These are phyloP conservation scores for Ectropis grisescens DNA, from an alignment of 1,140 invertebrate genomes.

Conservation along the genomic window DNA sequence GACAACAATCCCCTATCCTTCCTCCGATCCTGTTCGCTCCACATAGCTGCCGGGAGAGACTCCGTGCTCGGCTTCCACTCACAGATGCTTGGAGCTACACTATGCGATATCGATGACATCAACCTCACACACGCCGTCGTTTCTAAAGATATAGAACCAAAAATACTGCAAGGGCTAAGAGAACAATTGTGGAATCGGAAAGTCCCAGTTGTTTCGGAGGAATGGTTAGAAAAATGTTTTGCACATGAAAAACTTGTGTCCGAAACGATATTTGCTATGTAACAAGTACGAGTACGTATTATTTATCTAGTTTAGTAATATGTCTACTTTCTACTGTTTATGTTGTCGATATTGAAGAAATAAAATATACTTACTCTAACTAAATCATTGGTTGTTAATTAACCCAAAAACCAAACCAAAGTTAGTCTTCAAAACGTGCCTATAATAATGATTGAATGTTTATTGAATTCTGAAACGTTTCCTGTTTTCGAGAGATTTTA, in stretches of 20 bases:
- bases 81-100: conserved; percentile 31
- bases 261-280: conserved; percentile 5
- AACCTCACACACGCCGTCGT: conserved; percentile 31
- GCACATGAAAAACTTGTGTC: conserved; percentile 11
- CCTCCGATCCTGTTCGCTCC: conserved; percentile 30
- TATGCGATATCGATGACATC: conserved; percentile 8
- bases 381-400: no score
- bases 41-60: conserved; percentile 11
- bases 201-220: conserved; percentile 23
- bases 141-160: conserved; percentile 10
- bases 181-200: no score
- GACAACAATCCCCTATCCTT: conserved; percentile 34
- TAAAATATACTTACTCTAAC: no score
- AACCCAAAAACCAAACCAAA: no score
- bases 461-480: no score
- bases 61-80: conserved; percentile 10
- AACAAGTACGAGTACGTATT: neutral
- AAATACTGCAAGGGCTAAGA: neutral
- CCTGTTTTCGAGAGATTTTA: no score
- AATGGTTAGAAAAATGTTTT: conserved; percentile 41
- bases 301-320: no score
- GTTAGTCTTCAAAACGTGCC: no score
- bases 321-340: no score
- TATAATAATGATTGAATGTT: no score
- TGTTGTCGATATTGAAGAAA: no score